Conservation (phyloP, 2,113 vertebrate genomes). For the Stegastes partitus region DNA sequence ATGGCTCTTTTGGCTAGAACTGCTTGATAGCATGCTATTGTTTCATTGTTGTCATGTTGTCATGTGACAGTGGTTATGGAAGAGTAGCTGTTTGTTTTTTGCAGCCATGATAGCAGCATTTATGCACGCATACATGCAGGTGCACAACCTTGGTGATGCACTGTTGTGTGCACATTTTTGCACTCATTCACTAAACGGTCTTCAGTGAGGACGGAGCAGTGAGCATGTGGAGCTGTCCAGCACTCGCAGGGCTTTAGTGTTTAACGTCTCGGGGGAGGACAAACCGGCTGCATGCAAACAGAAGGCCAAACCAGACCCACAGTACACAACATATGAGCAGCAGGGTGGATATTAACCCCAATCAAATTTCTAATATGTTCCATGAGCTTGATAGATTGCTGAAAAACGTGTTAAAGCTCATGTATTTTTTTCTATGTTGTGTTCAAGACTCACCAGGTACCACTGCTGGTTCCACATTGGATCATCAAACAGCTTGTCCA, state of each 20-base stretch:
- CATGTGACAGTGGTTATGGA: neutral
- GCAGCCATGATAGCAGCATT: neutral
- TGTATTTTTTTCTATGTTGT: no score
- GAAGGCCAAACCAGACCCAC: slow-evolving; percentile 26
- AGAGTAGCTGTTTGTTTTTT: slow-evolving; percentile 7
- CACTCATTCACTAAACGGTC: neutral
- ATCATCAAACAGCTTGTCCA: slow-evolving; percentile 93
- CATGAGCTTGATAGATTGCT: neutral
- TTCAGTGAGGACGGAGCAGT: neutral
- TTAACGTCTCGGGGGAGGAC: slow-evolving; percentile 27
- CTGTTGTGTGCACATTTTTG: neutral
- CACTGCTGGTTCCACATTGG: slow-evolving; percentile 99
- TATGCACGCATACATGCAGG: neutral
- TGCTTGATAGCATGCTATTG: slow-evolving; percentile 39
- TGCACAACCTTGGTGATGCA: neutral
- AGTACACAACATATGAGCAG: slow-evolving; percentile 25
- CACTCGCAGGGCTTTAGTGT: slow-evolving; percentile 5
- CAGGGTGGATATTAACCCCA: neutral
- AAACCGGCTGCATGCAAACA: slow-evolving; percentile 30
- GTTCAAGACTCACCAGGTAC: slow-evolving; percentile 92
- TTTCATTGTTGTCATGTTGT: slow-evolving; percentile 30
- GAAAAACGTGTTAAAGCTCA: no score
- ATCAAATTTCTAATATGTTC: slow-evolving; percentile 21
- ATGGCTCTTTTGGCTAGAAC: slow-evolving; percentile 70
- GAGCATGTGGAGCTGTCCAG: slow-evolving; percentile 34